These are phyloP conservation scores for Odontocerum albicorne DNA, from an alignment of 2,888 invertebrate species.

Conservation along the genomic window DNA sequence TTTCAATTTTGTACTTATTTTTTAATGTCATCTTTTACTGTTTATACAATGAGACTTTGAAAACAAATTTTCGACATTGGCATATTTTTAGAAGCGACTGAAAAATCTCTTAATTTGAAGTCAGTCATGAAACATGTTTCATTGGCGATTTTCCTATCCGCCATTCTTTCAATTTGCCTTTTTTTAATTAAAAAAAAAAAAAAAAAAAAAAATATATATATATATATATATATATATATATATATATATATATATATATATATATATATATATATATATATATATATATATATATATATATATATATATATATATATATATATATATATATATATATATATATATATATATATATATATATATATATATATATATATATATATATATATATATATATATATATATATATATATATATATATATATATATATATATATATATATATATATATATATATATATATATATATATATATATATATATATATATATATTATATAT, in stretches of 20 bases:
- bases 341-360: background rate
- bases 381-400: background rate
- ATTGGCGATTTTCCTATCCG: background rate
- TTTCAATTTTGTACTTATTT: no score
- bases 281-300: background rate
- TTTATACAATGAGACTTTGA: no score
- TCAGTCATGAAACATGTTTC: background rate
- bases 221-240: background rate
- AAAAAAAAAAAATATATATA: background rate
- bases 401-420: background rate
- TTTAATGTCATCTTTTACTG: no score
- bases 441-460: background rate
- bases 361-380: background rate
- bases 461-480: background rate
- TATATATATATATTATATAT: background rate
- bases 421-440: background rate
- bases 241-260: background rate
- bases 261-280: background rate
- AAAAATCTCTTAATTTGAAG: background rate
- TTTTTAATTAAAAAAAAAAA: background rate
- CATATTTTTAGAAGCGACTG: background rate
- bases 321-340: background rate
- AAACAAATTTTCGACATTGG: no score
- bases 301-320: background rate
- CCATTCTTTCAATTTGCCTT: background rate